Evolutionary conservation across 1,140 invertebrate genomes (phyloP).

Genomic region (Hylaeus anthracinus): DNA sequence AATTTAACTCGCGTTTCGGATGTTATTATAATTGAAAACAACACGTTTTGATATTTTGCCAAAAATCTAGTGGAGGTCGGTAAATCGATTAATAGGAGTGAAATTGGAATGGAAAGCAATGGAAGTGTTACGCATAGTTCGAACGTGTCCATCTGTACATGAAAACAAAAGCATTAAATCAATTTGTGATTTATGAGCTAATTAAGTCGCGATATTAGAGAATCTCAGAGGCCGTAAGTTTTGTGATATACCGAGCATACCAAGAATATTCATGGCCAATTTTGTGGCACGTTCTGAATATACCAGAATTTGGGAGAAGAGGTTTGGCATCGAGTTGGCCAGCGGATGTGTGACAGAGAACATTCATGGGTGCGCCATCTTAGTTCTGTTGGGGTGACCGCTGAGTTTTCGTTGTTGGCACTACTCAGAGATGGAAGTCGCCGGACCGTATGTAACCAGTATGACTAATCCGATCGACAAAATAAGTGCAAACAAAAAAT

Average conservation of each 20-base stretch:
- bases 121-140: constrained; percentile 48
- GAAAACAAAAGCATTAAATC: constrained; percentile 29
- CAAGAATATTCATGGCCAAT: constrained; percentile 49
- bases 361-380: constrained; percentile 71
- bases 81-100: constrained; percentile 44
- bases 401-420: constrained; percentile 72
- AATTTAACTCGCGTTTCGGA: constrained; percentile 31
- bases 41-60: constrained; percentile 28
- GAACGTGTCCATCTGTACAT: constrained; percentile 32
- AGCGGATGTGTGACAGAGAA: constrained; percentile 65
- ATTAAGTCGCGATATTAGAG: constrained; percentile 53
- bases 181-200: constrained; percentile 36
- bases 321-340: constrained; percentile 60
- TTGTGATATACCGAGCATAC: constrained; percentile 48
- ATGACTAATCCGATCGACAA: constrained; percentile 70
- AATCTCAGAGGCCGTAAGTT: constrained; percentile 46
- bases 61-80: constrained; percentile 14
- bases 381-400: constrained; percentile 69
- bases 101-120: constrained; percentile 32
- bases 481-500: constrained; percentile 17
- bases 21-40: constrained; percentile 37
- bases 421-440: constrained; percentile 73
- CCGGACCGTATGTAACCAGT: constrained; percentile 76
- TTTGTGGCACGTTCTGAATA: constrained; percentile 54
- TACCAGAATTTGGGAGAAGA: constrained; percentile 62